These are phyloP conservation scores for Drosophila ercepeae DNA, from an alignment of 1,140 invertebrate species.

Conservation along the genomic window DNA sequence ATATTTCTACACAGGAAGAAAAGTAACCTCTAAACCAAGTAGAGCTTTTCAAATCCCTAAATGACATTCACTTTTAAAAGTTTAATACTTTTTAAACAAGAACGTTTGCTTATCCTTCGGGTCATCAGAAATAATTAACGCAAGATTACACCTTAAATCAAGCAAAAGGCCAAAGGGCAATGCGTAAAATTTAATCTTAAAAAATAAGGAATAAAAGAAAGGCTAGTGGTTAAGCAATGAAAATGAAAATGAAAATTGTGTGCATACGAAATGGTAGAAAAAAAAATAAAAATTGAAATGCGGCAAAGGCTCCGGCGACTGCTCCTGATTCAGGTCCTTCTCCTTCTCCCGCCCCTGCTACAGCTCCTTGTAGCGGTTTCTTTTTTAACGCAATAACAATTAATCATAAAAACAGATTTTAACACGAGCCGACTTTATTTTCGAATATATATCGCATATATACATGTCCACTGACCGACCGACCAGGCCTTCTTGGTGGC, in stretches of 20 bases:
- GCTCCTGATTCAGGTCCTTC: not conserved
- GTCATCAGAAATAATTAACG: constrained; percentile 21
- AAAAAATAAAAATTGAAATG: constrained; percentile 63
- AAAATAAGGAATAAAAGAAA: not conserved
- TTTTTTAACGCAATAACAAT: constrained; percentile 50
- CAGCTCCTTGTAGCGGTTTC: constrained; percentile 35
- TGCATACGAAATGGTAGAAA: constrained; percentile 49
- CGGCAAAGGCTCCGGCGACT: constrained; percentile 9
- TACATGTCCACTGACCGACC: not conserved
- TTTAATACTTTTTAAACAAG: too few species aligned
- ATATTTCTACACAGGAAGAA: not conserved
- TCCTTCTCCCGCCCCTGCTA: not conserved
- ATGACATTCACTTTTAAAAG: too few species aligned
- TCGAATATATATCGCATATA: constrained; percentile 1
- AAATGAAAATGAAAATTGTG: constrained; percentile 25
- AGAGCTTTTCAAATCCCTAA: too few species aligned
- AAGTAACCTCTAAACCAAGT: too few species aligned
- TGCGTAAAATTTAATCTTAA: constrained; percentile 10
- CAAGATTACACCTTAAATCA: constrained; percentile 26
- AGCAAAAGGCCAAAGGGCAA: constrained; percentile 8
- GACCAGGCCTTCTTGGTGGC: not conserved
- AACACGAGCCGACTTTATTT: constrained; percentile 38
- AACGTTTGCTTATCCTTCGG: not conserved
- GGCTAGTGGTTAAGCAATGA: constrained; percentile 8
- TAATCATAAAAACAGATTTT: constrained; percentile 78